Base-by-base conservation (phyloP, 2,113 vertebrate genomes). In the Mohoua ochrocephala region DNA sequence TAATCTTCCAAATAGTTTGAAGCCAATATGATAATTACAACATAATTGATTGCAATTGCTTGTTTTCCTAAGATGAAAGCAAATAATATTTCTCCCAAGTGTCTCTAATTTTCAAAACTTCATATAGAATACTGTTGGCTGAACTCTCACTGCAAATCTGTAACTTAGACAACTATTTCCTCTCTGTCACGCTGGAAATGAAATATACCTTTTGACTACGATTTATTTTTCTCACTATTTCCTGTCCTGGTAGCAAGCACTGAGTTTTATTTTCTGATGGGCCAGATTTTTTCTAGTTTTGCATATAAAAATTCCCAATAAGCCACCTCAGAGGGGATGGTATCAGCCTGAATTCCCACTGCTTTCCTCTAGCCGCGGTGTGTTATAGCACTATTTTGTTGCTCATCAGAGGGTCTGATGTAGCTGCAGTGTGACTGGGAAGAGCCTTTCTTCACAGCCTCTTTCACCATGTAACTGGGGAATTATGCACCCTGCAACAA, bases 1-100 rank as follows among this genome's bases (percentile, higher is more conserved):
- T 90, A 69, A 95, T 89, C 80, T 97, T 71, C 79, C 67, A 85
- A 68, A 74, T 57, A 91, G 54, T 92, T 96, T 83, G 65, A 95
- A 95, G 74, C 13, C 45, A 71, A 44, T 89, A 82, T 84, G 68
- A 71, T 73, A 89, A 97, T 87, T 86, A 90, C 50, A 95, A 81
- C 27, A 88, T 88, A 93, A 94, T 33, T 91, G 84, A 95, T 87
- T 81, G 30, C 60, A 92, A 28, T 78, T 91, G 20, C 53, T 93
- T 93, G 13, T 65, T 87, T 95, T 76, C 30, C 73, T 76, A 68
- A 45, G 69, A 82, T 88, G 85, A 94, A 87, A 95, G 53, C 13
- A 94, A 73, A 35, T 30, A 75, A 31, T 44, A 47, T 33, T 78
- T 82, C 24, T 91, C 26, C 2, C 8, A 33, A 86, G 19, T n/a